These are phyloP conservation scores for Meteorus cinctellus DNA, from an alignment of 2,888 invertebrate genomes.

Conservation along the genomic window DNA sequence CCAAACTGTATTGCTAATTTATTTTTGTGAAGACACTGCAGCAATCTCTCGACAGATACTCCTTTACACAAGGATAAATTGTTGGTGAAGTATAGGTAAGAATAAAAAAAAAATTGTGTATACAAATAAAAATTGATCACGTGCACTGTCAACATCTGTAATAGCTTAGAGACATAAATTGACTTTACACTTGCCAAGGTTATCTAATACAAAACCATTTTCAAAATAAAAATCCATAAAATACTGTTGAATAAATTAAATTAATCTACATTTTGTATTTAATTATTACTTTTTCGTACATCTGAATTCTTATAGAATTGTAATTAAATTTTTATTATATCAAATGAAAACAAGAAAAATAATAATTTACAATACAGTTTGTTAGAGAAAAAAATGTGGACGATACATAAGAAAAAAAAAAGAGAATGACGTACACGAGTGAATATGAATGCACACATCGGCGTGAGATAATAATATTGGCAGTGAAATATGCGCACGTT, in stretches of 20 bases:
- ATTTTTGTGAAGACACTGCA: not conserved
- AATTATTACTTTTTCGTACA: not conserved
- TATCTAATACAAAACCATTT: not conserved
- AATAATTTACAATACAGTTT: not conserved
- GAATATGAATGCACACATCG: not conserved
- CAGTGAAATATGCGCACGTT: slow-evolving; percentile 18
- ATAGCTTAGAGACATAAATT: not conserved
- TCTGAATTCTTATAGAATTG: not conserved
- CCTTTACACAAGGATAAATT: not conserved
- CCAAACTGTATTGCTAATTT: not conserved
- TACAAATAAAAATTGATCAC: not conserved
- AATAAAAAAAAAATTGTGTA: not conserved
- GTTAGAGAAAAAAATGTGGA: not conserved
- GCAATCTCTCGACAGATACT: not conserved
- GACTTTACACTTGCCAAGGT: not conserved
- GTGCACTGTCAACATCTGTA: not conserved
- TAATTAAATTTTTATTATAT: not conserved
- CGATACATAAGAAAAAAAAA: not conserved
- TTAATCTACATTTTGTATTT: not conserved
- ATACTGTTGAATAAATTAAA: not conserved
- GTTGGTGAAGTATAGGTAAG: not conserved
- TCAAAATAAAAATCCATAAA: not conserved
- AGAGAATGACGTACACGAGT: not conserved
- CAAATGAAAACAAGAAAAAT: not conserved
- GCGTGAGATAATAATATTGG: slow-evolving; percentile 31